Evolutionary conservation across 2,113 vertebrate genomes (phyloP).

Genomic region (Coreoperca whiteheadi): DNA sequence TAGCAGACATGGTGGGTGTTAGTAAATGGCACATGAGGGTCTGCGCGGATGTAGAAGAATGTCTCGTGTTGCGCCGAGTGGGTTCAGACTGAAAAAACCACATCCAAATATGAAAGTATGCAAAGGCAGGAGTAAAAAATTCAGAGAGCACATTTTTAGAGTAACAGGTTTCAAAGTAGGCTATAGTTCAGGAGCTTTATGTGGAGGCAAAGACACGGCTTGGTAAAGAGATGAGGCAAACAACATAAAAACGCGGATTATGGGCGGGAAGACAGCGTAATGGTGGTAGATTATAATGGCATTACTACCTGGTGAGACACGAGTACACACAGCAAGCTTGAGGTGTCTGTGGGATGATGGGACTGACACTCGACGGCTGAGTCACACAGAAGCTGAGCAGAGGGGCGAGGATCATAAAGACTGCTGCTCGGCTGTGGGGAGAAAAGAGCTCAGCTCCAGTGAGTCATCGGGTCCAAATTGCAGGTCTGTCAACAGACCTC

Average conservation of each 20-base stretch:
- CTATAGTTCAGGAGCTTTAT: slow-evolving; percentile 15
- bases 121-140: neutral
- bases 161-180: slow-evolving; percentile 5
- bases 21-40: neutral
- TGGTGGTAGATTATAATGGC: slow-evolving; percentile 62
- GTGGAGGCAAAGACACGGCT: slow-evolving; percentile 13
- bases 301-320: slow-evolving; percentile 60
- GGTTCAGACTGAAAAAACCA: slow-evolving; percentile 12
- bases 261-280: slow-evolving; percentile 47
- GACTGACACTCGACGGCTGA: slow-evolving; percentile 58
- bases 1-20: neutral
- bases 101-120: slow-evolving; percentile 5
- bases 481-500: neutral
- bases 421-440: slow-evolving; percentile 34
- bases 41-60: neutral
- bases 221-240: slow-evolving; percentile 37
- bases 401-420: slow-evolving; percentile 57
- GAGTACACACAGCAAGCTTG: slow-evolving; percentile 31
- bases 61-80: neutral
- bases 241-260: slow-evolving; percentile 54
- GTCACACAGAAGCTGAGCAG: slow-evolving; percentile 52
- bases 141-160: slow-evolving; percentile 12
- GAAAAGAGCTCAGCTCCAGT: slow-evolving; percentile 26
- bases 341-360: slow-evolving; percentile 62
- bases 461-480: too few species aligned